Evolutionary conservation across 2,888 invertebrate genomes (phyloP), one percentile per base, ranked within the genome.

Genomic region (Zonitis immaculata): DNA sequence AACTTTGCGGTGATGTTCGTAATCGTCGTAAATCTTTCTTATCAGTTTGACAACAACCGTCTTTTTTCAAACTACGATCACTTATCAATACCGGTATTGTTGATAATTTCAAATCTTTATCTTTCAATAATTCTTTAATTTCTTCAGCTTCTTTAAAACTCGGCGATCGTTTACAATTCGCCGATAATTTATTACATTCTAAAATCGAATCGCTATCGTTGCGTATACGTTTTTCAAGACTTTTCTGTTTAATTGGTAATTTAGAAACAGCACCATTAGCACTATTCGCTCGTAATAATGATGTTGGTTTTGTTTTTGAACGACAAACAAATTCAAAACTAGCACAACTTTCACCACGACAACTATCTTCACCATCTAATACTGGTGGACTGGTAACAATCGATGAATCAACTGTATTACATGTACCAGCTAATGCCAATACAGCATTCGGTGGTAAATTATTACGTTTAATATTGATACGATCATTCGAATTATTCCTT

Each of bases 1-100:
- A 77, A 3, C 79, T 78, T 65, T 81, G 82, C 49, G 82, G 81
- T 8, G 81, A 79, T 8, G 80, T 78, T 59, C 78, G 78, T 11
- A 80, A 54, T 55, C 73, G 69, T 42, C 75, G 72, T 39, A 82
- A 78, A 49, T 84, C 82, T 63, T 85, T 85, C 63, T 84, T 82
- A 63, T 86, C 85, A 0, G 85, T 85, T 66, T 85, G 85, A 71
- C 85, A 83, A 60, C 79, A 82, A 4, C 84, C 81, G 61, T 86
- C 85, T 51, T 81, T 77, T 66, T 84, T 85, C 2, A 78, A 79
- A 6, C 82, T 80, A 43, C 79, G 77, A 42, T 82, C 82, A 27
- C 81, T 77, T 52, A 77, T 79, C n/a, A 79, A 16, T 30, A 6
- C 8, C 9, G 9, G 27, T 27, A 7, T 4, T 28, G n/a, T 2